Conservation (phyloP, 2,888 invertebrate species). For the Leptura quadrifasciata region DNA sequence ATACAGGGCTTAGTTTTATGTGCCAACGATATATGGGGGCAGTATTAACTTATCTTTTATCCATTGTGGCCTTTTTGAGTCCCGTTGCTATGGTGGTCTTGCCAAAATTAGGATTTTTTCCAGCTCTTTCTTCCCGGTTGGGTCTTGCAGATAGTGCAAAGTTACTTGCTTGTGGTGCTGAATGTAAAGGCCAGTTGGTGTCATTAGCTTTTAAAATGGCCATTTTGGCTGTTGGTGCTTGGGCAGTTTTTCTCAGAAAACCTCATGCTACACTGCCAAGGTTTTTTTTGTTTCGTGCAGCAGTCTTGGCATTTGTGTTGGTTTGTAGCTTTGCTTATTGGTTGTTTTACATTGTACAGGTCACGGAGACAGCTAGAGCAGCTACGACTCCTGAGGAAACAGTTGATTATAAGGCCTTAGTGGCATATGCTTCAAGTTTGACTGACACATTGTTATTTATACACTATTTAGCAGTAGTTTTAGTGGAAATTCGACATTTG, state of each 20-base stretch:
- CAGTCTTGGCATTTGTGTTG: constrained; percentile 90
- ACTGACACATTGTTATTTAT: constrained; percentile 96
- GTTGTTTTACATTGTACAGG: constrained; percentile 97
- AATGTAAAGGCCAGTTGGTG: constrained; percentile 95
- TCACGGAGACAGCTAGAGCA: constrained; percentile 87
- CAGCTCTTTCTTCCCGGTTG: constrained; percentile 82
- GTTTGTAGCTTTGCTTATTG: constrained; percentile 97
- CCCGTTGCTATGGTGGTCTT: constrained; percentile 96
- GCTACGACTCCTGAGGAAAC: constrained; percentile 87
- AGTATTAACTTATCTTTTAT: constrained; percentile 85
- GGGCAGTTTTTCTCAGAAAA: constrained; percentile 93
- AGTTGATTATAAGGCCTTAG: constrained; percentile 90
- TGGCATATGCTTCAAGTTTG: constrained; percentile 94
- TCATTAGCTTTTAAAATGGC: constrained; percentile 94
- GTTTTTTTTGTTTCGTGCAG: constrained; percentile 92
- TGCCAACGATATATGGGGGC: constrained; percentile 91
- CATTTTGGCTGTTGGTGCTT: constrained; percentile 90
- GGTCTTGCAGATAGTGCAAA: constrained; percentile 83
- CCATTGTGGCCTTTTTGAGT: constrained; percentile 90
- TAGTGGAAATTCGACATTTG: constrained; percentile 94
- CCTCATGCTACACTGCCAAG: constrained; percentile 92
- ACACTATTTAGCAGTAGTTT: constrained; percentile 93
- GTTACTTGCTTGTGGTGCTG: constrained; percentile 89
- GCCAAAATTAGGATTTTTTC: constrained; percentile 92
- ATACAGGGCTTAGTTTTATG: constrained; percentile 82